phyloP scores from a whole-genome alignment of 2,888 invertebrate genomes.

The Andricus curvator region DNA sequence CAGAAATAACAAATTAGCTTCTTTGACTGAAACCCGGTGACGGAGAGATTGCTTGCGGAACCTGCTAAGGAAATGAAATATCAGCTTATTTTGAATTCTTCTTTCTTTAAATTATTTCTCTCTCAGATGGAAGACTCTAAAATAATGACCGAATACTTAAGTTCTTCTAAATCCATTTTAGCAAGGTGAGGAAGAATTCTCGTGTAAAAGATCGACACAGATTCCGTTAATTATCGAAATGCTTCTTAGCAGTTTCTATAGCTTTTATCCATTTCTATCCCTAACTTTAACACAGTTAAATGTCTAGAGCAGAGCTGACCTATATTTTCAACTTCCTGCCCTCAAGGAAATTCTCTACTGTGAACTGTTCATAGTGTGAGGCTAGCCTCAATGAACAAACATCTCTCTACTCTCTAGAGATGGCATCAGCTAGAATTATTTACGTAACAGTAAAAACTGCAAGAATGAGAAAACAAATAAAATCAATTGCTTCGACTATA shows the following conservation, averaged over 20 bases:
- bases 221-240: background rate
- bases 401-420: background rate
- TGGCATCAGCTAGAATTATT: background rate
- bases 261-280: background rate
- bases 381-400: background rate
- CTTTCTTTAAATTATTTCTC: background rate
- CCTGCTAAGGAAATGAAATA: no score
- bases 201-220: background rate
- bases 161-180: background rate
- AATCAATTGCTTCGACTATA: background rate
- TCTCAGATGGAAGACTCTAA: background rate
- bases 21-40: no score
- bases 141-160: background rate
- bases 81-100: no score
- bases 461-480: background rate
- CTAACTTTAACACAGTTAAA: background rate
- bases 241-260: background rate
- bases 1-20: no score
- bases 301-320: slow-evolving; percentile 8
- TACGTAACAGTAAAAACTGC: background rate
- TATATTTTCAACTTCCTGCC: background rate
- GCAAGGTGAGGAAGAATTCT: background rate
- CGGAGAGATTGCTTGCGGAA: no score
- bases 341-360: background rate
- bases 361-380: background rate